These are phyloP conservation scores for Podarcis muralis DNA, from an alignment of 2,113 vertebrate genomes.

Conservation along the genomic window DNA sequence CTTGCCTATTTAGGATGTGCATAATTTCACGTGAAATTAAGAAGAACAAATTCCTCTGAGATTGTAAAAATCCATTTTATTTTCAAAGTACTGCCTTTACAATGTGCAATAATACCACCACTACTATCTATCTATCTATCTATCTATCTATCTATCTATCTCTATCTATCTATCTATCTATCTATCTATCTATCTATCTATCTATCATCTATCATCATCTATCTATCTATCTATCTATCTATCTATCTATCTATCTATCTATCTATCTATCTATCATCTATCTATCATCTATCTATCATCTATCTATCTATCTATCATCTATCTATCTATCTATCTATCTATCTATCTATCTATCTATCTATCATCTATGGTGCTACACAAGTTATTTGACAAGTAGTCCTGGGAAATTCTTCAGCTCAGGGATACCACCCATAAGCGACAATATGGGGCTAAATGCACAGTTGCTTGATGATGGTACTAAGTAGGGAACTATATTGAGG, in stretches of 20 bases:
- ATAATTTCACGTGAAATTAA: constrained; percentile 24
- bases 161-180: too few relatives aligned
- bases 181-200: too few relatives aligned
- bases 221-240: too few relatives aligned
- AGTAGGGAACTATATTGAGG: neutral
- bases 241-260: too few relatives aligned
- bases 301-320: too few relatives aligned
- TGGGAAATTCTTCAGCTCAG: neutral
- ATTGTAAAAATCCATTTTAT: constrained; percentile 27
- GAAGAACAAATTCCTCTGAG: constrained; percentile 11
- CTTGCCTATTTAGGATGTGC: constrained; percentile 8
- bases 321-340: too few relatives aligned
- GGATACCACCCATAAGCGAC: neutral
- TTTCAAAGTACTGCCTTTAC: neutral
- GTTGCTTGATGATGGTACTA: neutral
- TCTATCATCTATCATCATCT: too few relatives aligned
- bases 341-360: too few relatives aligned
- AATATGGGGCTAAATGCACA: neutral
- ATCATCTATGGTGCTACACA: neutral
- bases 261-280: too few relatives aligned
- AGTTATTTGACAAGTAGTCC: neutral
- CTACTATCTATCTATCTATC: neutral
- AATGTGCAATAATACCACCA: neutral
- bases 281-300: too few relatives aligned
- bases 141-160: too few relatives aligned